Percentiles rank a stretch among this genome's conserved stretches.
phyloP scores from a whole-genome alignment of 2,113 vertebrate genomes.

The Maccullochella peelii region DNA sequence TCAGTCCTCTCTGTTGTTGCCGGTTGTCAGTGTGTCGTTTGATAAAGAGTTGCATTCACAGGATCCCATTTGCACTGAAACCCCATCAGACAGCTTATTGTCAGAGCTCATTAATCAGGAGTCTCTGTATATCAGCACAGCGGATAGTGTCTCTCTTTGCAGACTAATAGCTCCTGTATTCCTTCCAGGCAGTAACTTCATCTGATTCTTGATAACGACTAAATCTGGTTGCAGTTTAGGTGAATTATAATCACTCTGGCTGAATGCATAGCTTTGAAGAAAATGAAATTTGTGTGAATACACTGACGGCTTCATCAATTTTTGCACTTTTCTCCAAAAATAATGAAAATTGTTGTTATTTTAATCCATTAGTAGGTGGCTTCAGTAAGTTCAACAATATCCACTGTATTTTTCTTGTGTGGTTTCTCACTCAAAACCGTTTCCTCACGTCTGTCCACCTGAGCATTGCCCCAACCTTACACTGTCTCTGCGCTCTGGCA shows the following conservation, averaged over 20 bases:
- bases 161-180: neutral
- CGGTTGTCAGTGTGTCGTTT: constrained; percentile 20
- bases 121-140: constrained; percentile 6
- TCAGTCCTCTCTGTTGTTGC: constrained; percentile 3
- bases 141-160: constrained; percentile 6
- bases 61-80: constrained; percentile 36
- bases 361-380: neutral
- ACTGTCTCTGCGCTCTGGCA: neutral
- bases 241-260: neutral
- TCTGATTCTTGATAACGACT: constrained; percentile 8
- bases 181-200: neutral
- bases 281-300: neutral
- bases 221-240: constrained; percentile 1
- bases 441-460: neutral
- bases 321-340: neutral
- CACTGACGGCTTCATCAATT: neutral
- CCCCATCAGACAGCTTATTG: constrained; percentile 13
- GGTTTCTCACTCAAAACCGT: neutral
- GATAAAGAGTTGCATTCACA: constrained; percentile 43
- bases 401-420: neutral
- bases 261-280: neutral
- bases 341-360: neutral
- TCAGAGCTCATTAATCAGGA: constrained; percentile 39
- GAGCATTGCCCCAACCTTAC: neutral
- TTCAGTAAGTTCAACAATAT: neutral